Conservation (phyloP, 2,113 vertebrate genomes). For the Formicarius rufipectus region DNA sequence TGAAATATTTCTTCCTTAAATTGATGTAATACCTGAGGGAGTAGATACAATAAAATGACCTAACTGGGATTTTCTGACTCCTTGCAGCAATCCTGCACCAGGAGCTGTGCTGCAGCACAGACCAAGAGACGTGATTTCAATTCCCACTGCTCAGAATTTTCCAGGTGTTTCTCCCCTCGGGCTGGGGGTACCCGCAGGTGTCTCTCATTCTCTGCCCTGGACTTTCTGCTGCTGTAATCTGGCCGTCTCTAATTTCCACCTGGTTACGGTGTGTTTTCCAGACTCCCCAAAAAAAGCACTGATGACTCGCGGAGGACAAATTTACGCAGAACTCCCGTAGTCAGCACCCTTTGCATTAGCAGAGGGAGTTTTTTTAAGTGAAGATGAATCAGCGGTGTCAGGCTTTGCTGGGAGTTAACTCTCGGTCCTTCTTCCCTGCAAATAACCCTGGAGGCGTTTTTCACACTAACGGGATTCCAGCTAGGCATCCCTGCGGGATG, state of each 20-base stretch:
- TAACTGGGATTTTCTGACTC: fast-evolving
- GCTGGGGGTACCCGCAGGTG: fast-evolving
- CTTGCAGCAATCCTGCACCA: fast-evolving
- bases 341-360: neutral
- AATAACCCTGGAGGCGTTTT: neutral
- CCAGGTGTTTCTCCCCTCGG: neutral
- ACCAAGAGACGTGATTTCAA: fast-evolving
- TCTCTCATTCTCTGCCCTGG: fast-evolving
- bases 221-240: neutral
- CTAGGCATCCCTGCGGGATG: neutral
- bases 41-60: fast-evolving
- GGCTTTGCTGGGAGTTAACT: neutral
- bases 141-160: fast-evolving
- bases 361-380: neutral
- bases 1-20: neutral
- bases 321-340: neutral
- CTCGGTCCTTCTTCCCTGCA: neutral
- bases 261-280: fast-evolving
- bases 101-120: neutral
- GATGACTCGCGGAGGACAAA: neutral
- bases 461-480: neutral
- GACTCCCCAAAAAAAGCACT: neutral
- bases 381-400: neutral
- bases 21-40: too few species aligned
- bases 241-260: neutral